Conservation (phyloP, 2,888 invertebrate species). For the Tiliacea citrago region DNA sequence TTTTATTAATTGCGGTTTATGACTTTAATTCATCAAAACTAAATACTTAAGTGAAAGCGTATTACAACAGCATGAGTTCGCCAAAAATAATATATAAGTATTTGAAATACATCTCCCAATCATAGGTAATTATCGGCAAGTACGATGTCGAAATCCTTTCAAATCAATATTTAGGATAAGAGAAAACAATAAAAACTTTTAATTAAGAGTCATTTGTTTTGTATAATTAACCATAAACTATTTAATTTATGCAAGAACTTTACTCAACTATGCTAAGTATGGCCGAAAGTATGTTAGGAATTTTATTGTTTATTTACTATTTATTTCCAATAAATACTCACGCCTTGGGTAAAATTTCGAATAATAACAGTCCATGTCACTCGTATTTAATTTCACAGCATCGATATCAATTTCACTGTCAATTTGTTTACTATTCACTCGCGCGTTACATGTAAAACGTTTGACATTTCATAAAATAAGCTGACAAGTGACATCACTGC, state of each 20-base stretch:
- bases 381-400: conserved; percentile 84
- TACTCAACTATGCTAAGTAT: conserved; percentile 76
- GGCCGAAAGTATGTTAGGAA: conserved; percentile 83
- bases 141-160: background rate
- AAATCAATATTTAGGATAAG: conserved; percentile 12
- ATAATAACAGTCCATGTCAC: conserved; percentile 91
- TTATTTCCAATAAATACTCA: conserved; percentile 85
- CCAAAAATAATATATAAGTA: background rate
- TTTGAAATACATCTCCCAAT: background rate
- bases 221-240: conserved; percentile 52
- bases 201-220: conserved; percentile 30
- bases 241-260: conserved; percentile 58
- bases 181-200: conserved; percentile 28
- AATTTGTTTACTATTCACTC: conserved; percentile 89
- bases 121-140: conserved; percentile 3
- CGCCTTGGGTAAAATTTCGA: conserved; percentile 90
- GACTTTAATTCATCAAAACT: background rate
- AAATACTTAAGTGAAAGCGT: background rate
- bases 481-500: conserved; percentile 90
- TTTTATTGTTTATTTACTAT: conserved; percentile 87
- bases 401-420: conserved; percentile 85
- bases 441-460: conserved; percentile 87
- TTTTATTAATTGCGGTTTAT: background rate
- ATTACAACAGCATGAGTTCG: background rate
- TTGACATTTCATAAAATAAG: conserved; percentile 90